Evolutionary conservation across 2,888 invertebrate species (phyloP).

Genomic region (Rhagophthalmus giganteus): DNA sequence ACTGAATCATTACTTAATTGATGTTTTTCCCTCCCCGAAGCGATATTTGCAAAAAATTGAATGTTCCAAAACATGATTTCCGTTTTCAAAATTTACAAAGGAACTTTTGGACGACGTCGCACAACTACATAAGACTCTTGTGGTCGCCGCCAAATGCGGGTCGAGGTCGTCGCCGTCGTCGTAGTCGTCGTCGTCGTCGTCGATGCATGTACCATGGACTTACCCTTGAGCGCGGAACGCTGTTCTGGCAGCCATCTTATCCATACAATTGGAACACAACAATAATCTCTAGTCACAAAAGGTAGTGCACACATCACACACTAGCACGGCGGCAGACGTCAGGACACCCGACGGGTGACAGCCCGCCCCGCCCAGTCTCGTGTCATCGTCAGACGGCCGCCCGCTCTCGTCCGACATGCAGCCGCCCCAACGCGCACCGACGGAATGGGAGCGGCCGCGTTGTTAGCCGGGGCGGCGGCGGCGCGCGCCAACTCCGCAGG

Average conservation of each 20-base stretch:
- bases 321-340: slow-evolving; percentile 45
- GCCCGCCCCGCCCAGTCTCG: slow-evolving; percentile 56
- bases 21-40: background rate
- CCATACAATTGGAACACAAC: slow-evolving; percentile 36
- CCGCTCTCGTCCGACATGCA: slow-evolving; percentile 53
- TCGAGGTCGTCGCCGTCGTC: too few relatives aligned
- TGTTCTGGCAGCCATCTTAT: slow-evolving; percentile 52
- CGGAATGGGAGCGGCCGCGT: slow-evolving; percentile 63
- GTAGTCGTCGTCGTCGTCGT: slow-evolving; percentile 10
- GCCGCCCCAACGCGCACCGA: slow-evolving; percentile 58
- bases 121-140: background rate
- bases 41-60: too few relatives aligned
- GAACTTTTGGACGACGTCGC: too few relatives aligned
- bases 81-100: too few relatives aligned
- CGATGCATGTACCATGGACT: slow-evolving; percentile 30
- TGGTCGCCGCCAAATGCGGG: slow-evolving; percentile 1
- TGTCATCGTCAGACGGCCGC: slow-evolving; percentile 55
- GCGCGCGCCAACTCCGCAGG: slow-evolving; percentile 45
- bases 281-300: slow-evolving; percentile 42
- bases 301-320: slow-evolving; percentile 49
- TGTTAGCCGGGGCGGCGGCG: slow-evolving; percentile 55
- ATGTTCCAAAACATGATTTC: too few relatives aligned
- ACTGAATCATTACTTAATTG: background rate
- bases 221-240: slow-evolving; percentile 48
- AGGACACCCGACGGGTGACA: slow-evolving; percentile 51